Evolutionary conservation across 2,888 invertebrate genomes (phyloP).

Genomic region (Drosophila demipolita): DNA sequence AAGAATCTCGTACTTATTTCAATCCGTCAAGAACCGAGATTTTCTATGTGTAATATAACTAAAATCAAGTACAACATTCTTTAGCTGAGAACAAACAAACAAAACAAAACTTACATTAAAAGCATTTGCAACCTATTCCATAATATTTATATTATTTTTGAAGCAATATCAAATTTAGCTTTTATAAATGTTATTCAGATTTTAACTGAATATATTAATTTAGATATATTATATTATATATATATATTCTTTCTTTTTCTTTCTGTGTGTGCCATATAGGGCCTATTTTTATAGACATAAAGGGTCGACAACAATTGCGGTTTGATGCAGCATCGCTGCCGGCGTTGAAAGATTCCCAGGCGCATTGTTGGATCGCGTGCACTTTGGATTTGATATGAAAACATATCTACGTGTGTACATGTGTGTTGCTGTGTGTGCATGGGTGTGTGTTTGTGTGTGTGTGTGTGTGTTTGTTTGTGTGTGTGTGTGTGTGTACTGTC

Average conservation of each 20-base stretch:
- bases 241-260: no score
- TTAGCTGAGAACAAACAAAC: neutral
- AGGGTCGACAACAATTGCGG: constrained; percentile 71
- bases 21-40: neutral
- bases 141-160: neutral
- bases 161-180: neutral
- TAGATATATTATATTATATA: no score
- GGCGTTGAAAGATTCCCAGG: constrained; percentile 61
- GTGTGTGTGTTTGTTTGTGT: no score
- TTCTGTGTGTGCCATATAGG: constrained; percentile 4
- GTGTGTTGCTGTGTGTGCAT: neutral
- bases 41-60: neutral
- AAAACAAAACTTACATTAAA: neutral
- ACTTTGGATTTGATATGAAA: constrained; percentile 28
- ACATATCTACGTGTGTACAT: neutral
- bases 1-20: neutral
- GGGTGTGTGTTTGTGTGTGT: no score
- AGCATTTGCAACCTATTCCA: neutral
- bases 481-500: constrained; percentile 11
- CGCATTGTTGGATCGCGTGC: constrained; percentile 73
- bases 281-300: constrained; percentile 19
- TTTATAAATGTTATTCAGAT: neutral
- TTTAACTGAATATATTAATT: neutral
- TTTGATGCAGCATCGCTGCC: constrained; percentile 37
- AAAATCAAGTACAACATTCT: neutral